Conservation (phyloP, 2,797 vertebrate species). For the Scyliorhinus canicula region DNA sequence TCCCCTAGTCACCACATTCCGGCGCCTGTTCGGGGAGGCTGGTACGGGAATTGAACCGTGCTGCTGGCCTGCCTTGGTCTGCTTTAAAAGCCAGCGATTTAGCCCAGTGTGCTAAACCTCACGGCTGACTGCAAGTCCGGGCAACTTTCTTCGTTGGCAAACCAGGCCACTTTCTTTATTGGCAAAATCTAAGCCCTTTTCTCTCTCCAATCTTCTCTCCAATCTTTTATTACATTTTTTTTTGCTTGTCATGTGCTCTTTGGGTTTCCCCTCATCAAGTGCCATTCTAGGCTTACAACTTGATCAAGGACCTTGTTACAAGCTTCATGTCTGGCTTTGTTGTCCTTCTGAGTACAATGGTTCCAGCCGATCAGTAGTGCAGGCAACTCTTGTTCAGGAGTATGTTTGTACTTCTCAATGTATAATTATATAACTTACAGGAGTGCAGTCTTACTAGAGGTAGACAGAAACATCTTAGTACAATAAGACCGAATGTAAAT, state of each 20-base stretch:
- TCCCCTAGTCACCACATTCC: too few species aligned
- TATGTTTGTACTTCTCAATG: background rate
- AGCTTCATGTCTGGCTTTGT: background rate
- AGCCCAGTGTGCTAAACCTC: too few species aligned
- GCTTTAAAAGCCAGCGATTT: too few species aligned
- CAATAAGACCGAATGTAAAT: background rate
- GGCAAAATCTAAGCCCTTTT: background rate
- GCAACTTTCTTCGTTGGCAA: background rate
- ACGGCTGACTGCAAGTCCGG: background rate
- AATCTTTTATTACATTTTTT: background rate
- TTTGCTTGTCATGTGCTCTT: background rate
- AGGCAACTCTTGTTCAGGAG: background rate
- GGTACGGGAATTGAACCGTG: too few species aligned
- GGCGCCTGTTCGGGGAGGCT: too few species aligned
- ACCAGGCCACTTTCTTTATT: background rate
- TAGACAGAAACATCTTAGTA: background rate
- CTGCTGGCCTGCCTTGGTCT: too few species aligned
- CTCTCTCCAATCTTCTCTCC: background rate
- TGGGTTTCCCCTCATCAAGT: background rate
- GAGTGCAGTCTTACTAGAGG: background rate
- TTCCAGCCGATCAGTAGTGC: background rate
- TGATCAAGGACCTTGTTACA: background rate
- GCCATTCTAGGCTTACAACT: background rate
- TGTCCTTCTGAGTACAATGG: background rate
- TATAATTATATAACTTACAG: background rate